phyloP scores from a whole-genome alignment of 2,888 invertebrate species.

The Hemicrepidius hirtus region DNA sequence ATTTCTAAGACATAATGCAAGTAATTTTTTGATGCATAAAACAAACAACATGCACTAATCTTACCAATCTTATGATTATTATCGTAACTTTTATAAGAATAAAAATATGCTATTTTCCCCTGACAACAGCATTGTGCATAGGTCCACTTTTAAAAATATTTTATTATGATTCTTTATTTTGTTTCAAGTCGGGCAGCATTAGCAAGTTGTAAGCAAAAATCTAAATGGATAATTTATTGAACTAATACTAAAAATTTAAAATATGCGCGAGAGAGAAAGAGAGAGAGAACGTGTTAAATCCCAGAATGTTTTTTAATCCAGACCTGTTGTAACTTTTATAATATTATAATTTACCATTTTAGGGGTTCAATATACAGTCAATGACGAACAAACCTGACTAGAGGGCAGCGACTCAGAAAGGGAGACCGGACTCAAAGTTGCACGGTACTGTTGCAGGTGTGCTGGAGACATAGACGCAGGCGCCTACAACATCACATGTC shows the following conservation, averaged over 20 bases:
- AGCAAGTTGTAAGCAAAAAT: no score
- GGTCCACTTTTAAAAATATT: constrained; percentile 1
- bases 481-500: constrained; percentile 79
- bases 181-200: not conserved
- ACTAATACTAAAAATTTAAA: not conserved
- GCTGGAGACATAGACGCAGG: constrained; percentile 94
- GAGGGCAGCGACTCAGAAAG: constrained; percentile 86
- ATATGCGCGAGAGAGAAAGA: no score
- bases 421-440: constrained; percentile 76
- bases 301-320: constrained; percentile 13
- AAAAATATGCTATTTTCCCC: not conserved
- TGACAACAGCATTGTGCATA: constrained; percentile 23
- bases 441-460: constrained; percentile 86
- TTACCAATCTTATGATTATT: not conserved
- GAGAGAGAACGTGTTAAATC: no score
- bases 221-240: not conserved
- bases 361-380: constrained; percentile 40
- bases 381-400: constrained; percentile 81
- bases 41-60: constrained; percentile 24
- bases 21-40: constrained; percentile 3
- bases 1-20: not conserved
- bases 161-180: not conserved
- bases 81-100: not conserved
- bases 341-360: constrained; percentile 28
- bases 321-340: constrained; percentile 1